Evolutionary conservation across 2,888 invertebrate genomes (phyloP).

Genomic region (Pterostichus madidus): DNA sequence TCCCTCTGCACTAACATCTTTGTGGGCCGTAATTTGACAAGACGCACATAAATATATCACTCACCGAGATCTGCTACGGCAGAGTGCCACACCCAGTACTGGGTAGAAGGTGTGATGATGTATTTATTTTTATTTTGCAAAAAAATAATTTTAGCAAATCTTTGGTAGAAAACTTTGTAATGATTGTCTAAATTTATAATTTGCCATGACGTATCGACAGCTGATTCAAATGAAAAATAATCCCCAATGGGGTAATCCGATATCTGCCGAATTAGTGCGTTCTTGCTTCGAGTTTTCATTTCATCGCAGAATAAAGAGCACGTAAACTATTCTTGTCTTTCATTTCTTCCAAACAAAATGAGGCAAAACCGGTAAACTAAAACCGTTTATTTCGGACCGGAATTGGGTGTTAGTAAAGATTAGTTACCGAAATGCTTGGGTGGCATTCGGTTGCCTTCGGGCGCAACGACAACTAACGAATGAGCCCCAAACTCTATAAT

Average conservation of each 20-base stretch:
- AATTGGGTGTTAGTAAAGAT: slow-evolving; percentile 35
- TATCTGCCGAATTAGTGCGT: slow-evolving; percentile 10
- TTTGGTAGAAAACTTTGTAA: background rate
- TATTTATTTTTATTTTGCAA: too few relatives aligned
- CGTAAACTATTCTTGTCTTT: background rate
- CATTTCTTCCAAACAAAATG: slow-evolving; percentile 24
- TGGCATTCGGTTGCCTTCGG: background rate
- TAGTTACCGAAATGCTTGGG: slow-evolving; percentile 14
- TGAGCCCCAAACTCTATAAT: slow-evolving; percentile 22
- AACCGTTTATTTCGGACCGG: slow-evolving; percentile 40
- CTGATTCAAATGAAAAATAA: slow-evolving; percentile 30
- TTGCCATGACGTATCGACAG: slow-evolving; percentile 36
- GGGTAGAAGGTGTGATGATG: too few relatives aligned
- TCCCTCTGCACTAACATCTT: too few relatives aligned
- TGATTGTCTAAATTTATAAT: slow-evolving; percentile 35
- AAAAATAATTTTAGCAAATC: background rate
- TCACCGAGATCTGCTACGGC: too few relatives aligned
- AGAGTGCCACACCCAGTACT: too few relatives aligned
- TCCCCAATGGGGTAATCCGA: slow-evolving; percentile 30
- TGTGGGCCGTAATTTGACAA: too few relatives aligned
- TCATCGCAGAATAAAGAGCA: background rate
- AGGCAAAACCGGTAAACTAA: slow-evolving; percentile 24
- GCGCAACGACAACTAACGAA: slow-evolving; percentile 3
- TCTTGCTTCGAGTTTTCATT: background rate
- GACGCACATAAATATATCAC: too few relatives aligned